A percentile compares a stretch with the other conserved stretches of the same genome.
Evolutionary conservation across 2,113 vertebrate genomes (phyloP).

Genomic region (Albula goreensis): DNA sequence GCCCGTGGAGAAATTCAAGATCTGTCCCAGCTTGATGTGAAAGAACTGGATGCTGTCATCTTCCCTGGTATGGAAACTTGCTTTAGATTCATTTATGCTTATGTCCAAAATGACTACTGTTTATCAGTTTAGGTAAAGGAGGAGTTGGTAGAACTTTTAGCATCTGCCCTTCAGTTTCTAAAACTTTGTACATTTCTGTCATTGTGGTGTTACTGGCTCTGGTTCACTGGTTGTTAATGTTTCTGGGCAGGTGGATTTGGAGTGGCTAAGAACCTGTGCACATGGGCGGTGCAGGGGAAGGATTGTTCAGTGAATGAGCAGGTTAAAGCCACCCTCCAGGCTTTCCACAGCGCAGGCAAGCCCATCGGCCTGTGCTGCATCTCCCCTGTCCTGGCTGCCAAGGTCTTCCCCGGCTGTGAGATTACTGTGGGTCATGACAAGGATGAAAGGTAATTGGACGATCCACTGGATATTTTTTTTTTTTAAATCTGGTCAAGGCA

Average conservation of each 20-base stretch:
- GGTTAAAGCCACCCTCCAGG: slow-evolving; percentile 66
- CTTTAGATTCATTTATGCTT: not conserved
- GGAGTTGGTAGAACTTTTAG: not conserved
- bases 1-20: slow-evolving; percentile 75
- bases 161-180: not conserved
- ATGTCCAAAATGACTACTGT: not conserved
- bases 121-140: not conserved
- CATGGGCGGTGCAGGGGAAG: slow-evolving; percentile 81
- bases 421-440: slow-evolving; percentile 73
- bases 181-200: not conserved
- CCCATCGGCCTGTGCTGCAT: slow-evolving; percentile 80
- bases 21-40: slow-evolving; percentile 69
- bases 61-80: slow-evolving; percentile 64
- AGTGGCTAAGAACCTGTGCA: slow-evolving; percentile 78
- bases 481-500: too few species aligned
- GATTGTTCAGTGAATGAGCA: slow-evolving; percentile 70
- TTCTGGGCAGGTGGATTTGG: slow-evolving; percentile 71
- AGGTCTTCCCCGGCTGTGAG: slow-evolving; percentile 77
- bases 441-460: slow-evolving; percentile 56
- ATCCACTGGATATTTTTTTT: not conserved
- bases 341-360: slow-evolving; percentile 72
- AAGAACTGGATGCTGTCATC: slow-evolving; percentile 73
- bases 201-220: not conserved
- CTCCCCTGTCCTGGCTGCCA: slow-evolving; percentile 75
- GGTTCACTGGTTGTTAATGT: not conserved